Conservation (phyloP, 1,140 invertebrate species). For the Helicoverpa zea region DNA sequence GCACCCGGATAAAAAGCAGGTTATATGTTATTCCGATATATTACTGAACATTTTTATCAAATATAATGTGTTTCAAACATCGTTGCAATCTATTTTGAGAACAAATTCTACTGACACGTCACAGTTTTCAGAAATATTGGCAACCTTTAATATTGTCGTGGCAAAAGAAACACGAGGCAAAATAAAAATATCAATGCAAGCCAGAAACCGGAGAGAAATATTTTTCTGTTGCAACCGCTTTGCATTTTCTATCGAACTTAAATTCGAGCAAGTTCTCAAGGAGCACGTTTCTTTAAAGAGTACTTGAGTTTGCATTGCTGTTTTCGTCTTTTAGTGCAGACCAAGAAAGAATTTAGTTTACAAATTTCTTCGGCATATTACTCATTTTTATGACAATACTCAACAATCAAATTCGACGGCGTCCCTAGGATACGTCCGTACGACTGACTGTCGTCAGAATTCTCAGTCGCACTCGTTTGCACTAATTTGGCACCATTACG, state of each 20-base stretch:
- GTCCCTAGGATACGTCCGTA: too few relatives aligned
- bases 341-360: background rate
- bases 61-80: background rate
- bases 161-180: background rate
- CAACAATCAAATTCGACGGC: too few relatives aligned
- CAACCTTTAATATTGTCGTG: background rate
- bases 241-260: background rate
- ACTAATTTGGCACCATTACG: slow-evolving; percentile 4
- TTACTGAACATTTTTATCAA: too few relatives aligned
- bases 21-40: too few relatives aligned
- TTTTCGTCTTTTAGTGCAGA: background rate
- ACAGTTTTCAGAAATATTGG: background rate
- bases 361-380: too few relatives aligned
- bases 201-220: background rate
- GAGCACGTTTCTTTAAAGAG: background rate
- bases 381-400: too few relatives aligned
- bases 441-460: background rate
- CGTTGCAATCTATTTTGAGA: too few relatives aligned
- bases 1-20: too few relatives aligned
- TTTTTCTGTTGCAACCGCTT: background rate
- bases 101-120: too few relatives aligned
- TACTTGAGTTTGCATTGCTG: background rate
- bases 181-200: slow-evolving; percentile 9
- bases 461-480: background rate
- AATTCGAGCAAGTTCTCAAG: background rate